phyloP scores from a whole-genome alignment of 2,797 vertebrate species.

The Microctenopoma lineatum region DNA sequence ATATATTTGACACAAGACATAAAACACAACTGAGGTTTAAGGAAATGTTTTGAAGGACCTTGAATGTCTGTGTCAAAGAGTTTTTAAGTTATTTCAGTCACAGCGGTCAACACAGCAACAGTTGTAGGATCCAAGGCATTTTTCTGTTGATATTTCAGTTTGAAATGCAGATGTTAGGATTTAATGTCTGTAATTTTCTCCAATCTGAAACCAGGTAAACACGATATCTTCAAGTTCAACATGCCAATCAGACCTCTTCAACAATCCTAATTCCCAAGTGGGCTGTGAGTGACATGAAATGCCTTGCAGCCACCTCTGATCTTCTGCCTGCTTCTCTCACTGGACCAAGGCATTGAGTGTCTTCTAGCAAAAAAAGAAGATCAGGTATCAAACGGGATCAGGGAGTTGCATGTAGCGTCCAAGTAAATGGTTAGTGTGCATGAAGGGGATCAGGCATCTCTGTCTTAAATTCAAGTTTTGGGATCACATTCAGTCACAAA shows the following conservation, averaged over 20 bases:
- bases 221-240: conserved; percentile 41
- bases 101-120: neutral
- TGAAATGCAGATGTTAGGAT: no score
- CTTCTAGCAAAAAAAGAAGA: conserved; percentile 59
- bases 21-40: neutral
- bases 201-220: conserved; percentile 11
- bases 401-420: conserved; percentile 23
- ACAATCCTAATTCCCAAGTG: conserved; percentile 62
- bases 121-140: no score
- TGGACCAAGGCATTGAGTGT: conserved; percentile 66
- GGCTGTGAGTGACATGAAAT: conserved; percentile 63
- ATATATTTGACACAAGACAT: neutral
- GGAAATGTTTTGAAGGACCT: neutral
- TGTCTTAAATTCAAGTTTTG: conserved; percentile 14
- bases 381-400: conserved; percentile 70
- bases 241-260: conserved; percentile 54
- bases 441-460: conserved; percentile 38
- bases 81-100: conserved; percentile 4
- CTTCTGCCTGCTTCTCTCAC: conserved; percentile 33
- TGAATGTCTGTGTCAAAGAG: neutral
- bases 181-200: neutral
- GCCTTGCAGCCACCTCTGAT: conserved; percentile 32
- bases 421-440: conserved; percentile 40
- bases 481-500: conserved; percentile 32
- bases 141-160: no score